Evolutionary conservation across 2,888 invertebrate genomes (phyloP).

Genomic region (Drosophila parthenogenetica): DNA sequence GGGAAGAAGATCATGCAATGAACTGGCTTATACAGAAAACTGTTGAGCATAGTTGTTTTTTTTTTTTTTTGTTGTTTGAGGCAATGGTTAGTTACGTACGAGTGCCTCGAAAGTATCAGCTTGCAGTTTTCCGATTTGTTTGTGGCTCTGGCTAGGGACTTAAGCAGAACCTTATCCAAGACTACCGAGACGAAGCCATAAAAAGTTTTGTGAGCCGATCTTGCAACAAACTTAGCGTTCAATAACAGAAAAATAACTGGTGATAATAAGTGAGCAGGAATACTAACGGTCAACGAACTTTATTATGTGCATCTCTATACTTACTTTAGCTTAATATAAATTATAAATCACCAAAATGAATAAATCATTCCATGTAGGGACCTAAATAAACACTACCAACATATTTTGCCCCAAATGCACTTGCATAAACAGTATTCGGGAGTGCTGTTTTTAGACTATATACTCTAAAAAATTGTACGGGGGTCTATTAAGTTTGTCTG

Average conservation of each 20-base stretch:
- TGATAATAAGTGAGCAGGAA: conserved; percentile 19
- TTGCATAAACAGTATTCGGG: too few relatives aligned
- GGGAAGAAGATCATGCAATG: too few relatives aligned
- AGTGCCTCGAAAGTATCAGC: conserved; percentile 59
- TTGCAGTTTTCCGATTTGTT: conserved; percentile 63
- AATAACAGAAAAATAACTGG: conserved; percentile 25
- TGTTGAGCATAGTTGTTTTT: conserved; percentile 1
- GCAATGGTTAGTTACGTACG: conserved; percentile 26
- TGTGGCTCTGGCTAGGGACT: conserved; percentile 28
- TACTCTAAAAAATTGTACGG: too few relatives aligned
- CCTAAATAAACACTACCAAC: too few relatives aligned
- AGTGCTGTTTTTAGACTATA: too few relatives aligned
- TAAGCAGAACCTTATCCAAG: conserved; percentile 37
- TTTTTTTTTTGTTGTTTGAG: conserved; percentile 8
- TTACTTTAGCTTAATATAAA: neutral
- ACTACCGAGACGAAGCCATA: conserved; percentile 55
- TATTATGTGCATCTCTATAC: neutral
- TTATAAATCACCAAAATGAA: neutral
- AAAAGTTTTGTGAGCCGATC: conserved; percentile 61
- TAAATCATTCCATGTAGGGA: too few relatives aligned
- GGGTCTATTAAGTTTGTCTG: too few relatives aligned
- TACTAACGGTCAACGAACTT: conserved; percentile 37
- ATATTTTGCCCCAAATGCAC: too few relatives aligned
- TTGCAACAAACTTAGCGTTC: conserved; percentile 43
- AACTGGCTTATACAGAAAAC: conserved; percentile 1